Conservation (phyloP, 1,140 invertebrate genomes). For the Neodiprion pinetum region DNA sequence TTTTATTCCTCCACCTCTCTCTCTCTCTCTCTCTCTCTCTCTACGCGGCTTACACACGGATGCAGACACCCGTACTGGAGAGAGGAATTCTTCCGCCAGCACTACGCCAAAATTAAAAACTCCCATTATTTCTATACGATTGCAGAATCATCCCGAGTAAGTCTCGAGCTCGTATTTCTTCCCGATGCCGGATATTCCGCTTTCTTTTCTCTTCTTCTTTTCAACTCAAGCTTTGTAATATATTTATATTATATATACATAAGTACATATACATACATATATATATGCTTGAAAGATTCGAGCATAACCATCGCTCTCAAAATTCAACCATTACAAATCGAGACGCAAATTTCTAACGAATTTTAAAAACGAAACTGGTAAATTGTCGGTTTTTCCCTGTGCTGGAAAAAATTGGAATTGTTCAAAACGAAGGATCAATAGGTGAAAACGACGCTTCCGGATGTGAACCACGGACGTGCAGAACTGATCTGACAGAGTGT, state of each 20-base stretch:
- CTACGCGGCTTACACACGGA: neutral
- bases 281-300: neutral
- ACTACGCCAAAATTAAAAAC: conserved; percentile 1
- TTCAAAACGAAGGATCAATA: no score
- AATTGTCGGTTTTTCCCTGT: no score
- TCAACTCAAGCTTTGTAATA: neutral
- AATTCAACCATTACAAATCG: no score
- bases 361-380: no score
- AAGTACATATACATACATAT: neutral
- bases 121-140: neutral
- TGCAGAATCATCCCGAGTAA: neutral
- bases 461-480: no score
- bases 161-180: conserved; percentile 1
- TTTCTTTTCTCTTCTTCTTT: neutral
- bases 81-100: neutral
- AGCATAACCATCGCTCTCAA: no score
- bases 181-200: neutral
- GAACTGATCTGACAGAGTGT: no score
- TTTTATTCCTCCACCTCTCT: no score
- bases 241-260: neutral
- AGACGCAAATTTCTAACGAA: no score
- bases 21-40: neutral
- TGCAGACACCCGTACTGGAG: neutral
- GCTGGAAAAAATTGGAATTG: no score
- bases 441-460: no score